Percentiles rank a stretch among this genome's conserved stretches.
These are phyloP conservation scores for Aphidius gifuensis DNA, from an alignment of 1,140 invertebrate species.

Conservation along the genomic window DNA sequence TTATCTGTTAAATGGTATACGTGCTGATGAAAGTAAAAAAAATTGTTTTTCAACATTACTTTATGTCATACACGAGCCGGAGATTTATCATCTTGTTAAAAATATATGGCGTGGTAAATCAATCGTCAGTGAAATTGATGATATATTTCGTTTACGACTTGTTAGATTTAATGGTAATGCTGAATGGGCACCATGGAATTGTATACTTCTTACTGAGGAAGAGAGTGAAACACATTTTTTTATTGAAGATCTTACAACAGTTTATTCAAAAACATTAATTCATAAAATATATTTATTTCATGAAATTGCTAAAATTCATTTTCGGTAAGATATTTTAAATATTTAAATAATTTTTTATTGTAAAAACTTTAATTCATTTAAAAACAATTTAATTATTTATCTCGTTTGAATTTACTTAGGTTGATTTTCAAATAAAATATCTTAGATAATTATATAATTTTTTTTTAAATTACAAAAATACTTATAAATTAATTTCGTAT, in stretches of 20 bases:
- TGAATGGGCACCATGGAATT: constrained; percentile 74
- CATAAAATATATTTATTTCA: constrained; percentile 36
- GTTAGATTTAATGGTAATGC: constrained; percentile 59
- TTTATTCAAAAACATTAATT: constrained; percentile 38
- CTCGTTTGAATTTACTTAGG: neutral
- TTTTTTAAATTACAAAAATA: too few species aligned
- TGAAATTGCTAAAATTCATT: constrained; percentile 37
- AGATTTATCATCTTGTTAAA: constrained; percentile 64
- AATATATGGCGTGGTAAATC: constrained; percentile 68
- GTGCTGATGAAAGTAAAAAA: constrained; percentile 58
- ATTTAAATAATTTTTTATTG: constrained; percentile 11
- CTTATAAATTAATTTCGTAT: too few species aligned
- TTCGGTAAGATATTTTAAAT: constrained; percentile 28
- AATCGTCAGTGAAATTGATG: constrained; percentile 59
- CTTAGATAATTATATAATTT: too few species aligned
- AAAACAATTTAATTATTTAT: neutral
- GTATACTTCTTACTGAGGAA: constrained; percentile 63
- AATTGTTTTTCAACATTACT: constrained; percentile 59
- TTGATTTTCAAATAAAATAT: too few species aligned
- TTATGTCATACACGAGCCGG: constrained; percentile 62
- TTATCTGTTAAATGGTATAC: constrained; percentile 60
- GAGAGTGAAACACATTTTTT: constrained; percentile 61
- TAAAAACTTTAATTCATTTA: neutral
- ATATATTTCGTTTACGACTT: constrained; percentile 60
- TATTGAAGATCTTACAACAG: constrained; percentile 26